Evolutionary conservation across 2,888 invertebrate species (phyloP), one percentile per base, ranked within the genome.

Genomic region (Sepioteuthis lessoniana): DNA sequence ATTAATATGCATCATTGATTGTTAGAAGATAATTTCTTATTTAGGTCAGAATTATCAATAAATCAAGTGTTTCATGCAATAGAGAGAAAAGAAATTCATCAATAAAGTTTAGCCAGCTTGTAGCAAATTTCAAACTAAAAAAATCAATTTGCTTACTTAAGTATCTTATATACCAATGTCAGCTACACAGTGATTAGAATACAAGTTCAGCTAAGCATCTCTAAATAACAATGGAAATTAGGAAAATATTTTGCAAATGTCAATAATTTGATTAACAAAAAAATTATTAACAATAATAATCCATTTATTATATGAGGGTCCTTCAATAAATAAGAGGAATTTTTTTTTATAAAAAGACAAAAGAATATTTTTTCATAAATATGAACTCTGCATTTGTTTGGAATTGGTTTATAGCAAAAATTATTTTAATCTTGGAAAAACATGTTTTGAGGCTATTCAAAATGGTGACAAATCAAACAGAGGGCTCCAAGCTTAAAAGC

Each of bases 1-100:
- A 76, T n/a, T n/a, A 76, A 76, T 76, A 76, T 76, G 76, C 31
- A 76, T n/a, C n/a, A 76, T n/a, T 76, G 76, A 76, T 76, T 76
- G 76, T 76, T 76, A 35, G n/a, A 76, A n/a, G 76, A 76, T 76
- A 76, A n/a, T 76, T 76, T 76, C 76, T 35, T 76, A 76, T n/a
- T 76, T 76, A 35, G 76, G 76, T 76, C n/a, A 76, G 35, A n/a
- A 76, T n/a, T 76, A 76, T 76, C 76, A n/a, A 76, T 76, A 76
- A 76, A 76, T 76, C 16, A 76, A 76, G n/a, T 76, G 76, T n/a
- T 76, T 76, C n/a, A 2, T 76, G 76, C 3, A 76, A 76, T 13
- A n/a, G 13, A 76, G 76, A 76, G n/a, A 16, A 76, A 35, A 76
- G 16, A 76, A 35, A 76, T n/a, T 76, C 10, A 76, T 76, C 76